Evolutionary conservation across 2,113 vertebrate genomes (phyloP), one percentile per base, ranked within the genome.

Genomic region (Pollimyrus isidori): DNA sequence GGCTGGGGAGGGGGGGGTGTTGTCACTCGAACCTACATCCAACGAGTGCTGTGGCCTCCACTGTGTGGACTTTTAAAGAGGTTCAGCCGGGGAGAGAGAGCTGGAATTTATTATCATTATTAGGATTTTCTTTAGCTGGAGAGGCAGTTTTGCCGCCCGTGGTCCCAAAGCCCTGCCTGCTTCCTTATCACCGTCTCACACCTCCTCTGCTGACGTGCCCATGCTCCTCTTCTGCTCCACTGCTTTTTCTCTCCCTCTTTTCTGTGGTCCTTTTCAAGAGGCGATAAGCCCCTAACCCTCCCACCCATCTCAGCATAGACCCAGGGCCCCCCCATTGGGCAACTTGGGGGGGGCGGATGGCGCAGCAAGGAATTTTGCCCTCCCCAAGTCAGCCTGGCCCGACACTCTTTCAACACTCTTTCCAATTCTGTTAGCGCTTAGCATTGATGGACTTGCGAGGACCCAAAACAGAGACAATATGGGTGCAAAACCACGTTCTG

Each of bases 221-320:
- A 91, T 91, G 91, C 94, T 94, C 93, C 90, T 94, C 93, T 95
- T 84, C 94, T 93, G 26, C 49, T 39, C 85, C 26, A 7, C 26
- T 52, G 26, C 50, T 39, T 53, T 93, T 94, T 92, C 91, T 94
- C 93, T 94, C 92, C 91, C 93, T 95, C 95, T 95, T 94, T 95
- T 94, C 94, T 89, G 93, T 92, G 94, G 92, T 92, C 94, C 93
- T 96, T 96, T 95, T 96, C 94, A 94, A 93, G 92, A 94, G 94
- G 94, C 93, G 96, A 96, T 96, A 96, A 96, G 95, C 94, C 92
- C 93, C 92, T 93, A 94, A 94, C 92, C 93, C 93, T 92, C 93
- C 92, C 92, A 92, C n/a, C 62, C 62, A 65, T 65, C 62, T 65
- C 69, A 76, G 92, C 93, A 92, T 92, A 76, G 92, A 93, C 91